phyloP scores from a whole-genome alignment of 2,888 invertebrate genomes.

The Thereva nobilitata region DNA sequence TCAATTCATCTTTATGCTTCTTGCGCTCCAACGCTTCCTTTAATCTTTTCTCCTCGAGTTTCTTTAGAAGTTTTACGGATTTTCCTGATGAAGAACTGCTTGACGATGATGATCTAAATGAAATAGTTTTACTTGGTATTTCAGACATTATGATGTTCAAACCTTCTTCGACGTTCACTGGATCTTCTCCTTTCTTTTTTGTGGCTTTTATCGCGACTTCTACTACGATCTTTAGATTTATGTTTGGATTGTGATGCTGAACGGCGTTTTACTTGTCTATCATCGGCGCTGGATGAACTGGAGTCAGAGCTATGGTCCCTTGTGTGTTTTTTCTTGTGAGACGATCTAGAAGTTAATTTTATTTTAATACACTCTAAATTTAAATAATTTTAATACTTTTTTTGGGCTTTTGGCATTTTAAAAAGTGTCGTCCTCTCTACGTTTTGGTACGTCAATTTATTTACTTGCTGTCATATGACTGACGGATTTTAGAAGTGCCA shows the following conservation, averaged over 20 bases:
- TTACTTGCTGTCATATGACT: too few species aligned
- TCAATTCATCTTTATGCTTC: conserved; percentile 74
- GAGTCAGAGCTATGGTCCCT: conserved; percentile 11
- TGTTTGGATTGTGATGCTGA: not conserved
- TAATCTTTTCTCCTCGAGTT: conserved; percentile 72
- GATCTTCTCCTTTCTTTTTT: conserved; percentile 9
- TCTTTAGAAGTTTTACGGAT: conserved; percentile 70
- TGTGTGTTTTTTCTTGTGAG: conserved; percentile 17
- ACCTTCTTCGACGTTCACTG: conserved; percentile 18
- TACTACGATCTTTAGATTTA: not conserved
- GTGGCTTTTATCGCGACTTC: not conserved
- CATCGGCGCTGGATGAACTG: conserved; percentile 7
- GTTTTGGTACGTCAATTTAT: not conserved
- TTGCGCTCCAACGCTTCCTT: conserved; percentile 68
- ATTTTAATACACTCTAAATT: not conserved
- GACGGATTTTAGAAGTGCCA: too few species aligned
- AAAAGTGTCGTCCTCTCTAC: not conserved
- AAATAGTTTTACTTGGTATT: not conserved
- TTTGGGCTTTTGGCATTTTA: conserved; percentile 25
- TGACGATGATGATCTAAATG: not conserved
- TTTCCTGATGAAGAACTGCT: conserved; percentile 43
- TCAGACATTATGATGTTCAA: not conserved
- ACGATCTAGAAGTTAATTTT: conserved; percentile 18
- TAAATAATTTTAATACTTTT: conserved; percentile 24
- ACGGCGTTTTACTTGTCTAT: not conserved